These are phyloP conservation scores for Shinisaurus crocodilurus DNA, from an alignment of 2,113 vertebrate species.

Conservation along the genomic window DNA sequence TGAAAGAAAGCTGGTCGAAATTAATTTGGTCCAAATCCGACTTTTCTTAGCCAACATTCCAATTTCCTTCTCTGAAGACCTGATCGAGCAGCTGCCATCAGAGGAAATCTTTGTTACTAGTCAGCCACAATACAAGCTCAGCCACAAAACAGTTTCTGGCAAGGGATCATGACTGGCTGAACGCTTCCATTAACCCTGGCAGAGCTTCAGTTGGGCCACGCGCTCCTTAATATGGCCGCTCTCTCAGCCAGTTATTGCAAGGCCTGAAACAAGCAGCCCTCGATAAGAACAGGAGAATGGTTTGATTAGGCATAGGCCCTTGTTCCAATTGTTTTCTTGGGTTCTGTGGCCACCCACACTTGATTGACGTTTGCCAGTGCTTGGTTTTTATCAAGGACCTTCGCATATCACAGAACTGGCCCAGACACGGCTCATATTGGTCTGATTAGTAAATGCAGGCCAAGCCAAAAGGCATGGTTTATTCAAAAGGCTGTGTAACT, in stretches of 20 bases:
- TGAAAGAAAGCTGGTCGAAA: slow-evolving; percentile 4
- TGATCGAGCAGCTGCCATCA: neutral
- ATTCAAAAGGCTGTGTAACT: neutral
- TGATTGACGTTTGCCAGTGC: neutral
- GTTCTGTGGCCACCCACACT: slow-evolving; percentile 23
- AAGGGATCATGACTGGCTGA: neutral
- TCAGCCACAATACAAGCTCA: neutral
- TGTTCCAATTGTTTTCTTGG: neutral
- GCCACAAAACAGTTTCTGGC: neutral
- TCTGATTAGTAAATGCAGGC: slow-evolving; percentile 24
- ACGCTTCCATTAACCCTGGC: neutral
- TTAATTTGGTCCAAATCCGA: slow-evolving; percentile 17
- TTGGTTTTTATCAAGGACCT: slow-evolving; percentile 18
- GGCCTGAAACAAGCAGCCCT: neutral
- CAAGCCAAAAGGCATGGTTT: neutral
- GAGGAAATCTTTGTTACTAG: neutral
- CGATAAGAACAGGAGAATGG: neutral
- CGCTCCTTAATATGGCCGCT: neutral
- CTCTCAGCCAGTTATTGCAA: neutral
- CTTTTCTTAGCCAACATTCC: slow-evolving; percentile 1
- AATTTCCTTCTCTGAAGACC: slow-evolving; percentile 18
- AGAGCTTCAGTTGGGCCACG: neutral
- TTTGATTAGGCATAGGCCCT: neutral
- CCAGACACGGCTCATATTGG: slow-evolving; percentile 5
- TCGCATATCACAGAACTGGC: slow-evolving; percentile 21